Evolutionary conservation across 1,140 invertebrate genomes (phyloP).

Genomic region (Reticulitermes speratus): DNA sequence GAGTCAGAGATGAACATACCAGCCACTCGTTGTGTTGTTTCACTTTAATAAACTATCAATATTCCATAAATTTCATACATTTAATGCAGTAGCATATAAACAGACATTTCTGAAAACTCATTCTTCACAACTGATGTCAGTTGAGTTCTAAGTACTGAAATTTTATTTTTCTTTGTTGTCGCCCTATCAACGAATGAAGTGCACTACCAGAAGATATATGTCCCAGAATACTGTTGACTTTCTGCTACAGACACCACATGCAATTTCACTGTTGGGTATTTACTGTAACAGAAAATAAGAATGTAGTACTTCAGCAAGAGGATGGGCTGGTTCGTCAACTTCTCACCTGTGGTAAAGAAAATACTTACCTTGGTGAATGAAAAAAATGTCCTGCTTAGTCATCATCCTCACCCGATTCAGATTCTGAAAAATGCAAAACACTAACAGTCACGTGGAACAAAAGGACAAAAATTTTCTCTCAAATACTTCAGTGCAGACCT

Average conservation of each 20-base stretch:
- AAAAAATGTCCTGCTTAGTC: slow-evolving; percentile 6
- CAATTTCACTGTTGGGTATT: background rate
- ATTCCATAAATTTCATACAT: slow-evolving; percentile 6
- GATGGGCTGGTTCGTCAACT: background rate
- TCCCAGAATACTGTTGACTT: slow-evolving; percentile 25
- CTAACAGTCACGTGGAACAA: background rate
- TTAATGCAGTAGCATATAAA: slow-evolving; percentile 23
- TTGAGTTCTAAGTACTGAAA: slow-evolving; percentile 19
- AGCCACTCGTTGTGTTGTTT: slow-evolving; percentile 11
- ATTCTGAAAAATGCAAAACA: slow-evolving; percentile 29
- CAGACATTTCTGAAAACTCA: slow-evolving; percentile 11
- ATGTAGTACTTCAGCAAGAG: background rate
- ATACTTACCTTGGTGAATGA: slow-evolving; percentile 6
- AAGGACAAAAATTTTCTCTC: no score
- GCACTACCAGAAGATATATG: slow-evolving; percentile 30
- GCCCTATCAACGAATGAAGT: background rate
- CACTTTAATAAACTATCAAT: background rate
- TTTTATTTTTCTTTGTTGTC: slow-evolving; percentile 2
- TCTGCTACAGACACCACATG: slow-evolving; percentile 21
- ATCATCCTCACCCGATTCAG: slow-evolving; percentile 33
- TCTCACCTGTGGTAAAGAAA: background rate
- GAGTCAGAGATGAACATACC: background rate
- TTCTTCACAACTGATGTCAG: background rate
- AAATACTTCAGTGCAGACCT: no score
- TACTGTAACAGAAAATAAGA: background rate